Conservation (phyloP, 1,140 invertebrate genomes). For the Microplitis mediator region DNA sequence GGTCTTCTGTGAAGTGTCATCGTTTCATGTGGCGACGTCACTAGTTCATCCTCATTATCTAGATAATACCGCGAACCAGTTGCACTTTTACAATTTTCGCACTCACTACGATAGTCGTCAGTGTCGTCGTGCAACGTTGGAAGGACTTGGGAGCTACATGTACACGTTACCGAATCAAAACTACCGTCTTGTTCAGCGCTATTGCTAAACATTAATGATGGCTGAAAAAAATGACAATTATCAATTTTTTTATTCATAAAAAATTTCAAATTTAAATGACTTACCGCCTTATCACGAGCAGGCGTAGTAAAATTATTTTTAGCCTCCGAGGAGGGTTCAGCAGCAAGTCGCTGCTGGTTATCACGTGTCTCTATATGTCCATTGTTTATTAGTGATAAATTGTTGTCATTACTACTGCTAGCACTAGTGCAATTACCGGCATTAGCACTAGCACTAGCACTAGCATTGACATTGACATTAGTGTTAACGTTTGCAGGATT, state of each 20-base stretch:
- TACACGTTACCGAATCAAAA: conserved; percentile 59
- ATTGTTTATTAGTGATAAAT: no score
- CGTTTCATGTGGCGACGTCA: conserved; percentile 68
- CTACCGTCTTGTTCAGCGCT: conserved; percentile 57
- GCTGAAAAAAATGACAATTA: conserved; percentile 38
- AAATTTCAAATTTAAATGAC: not conserved
- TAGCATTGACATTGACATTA: not conserved
- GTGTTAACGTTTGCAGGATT: conserved; percentile 36
- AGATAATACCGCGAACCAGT: conserved; percentile 71
- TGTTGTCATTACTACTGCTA: no score
- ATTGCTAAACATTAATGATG: conserved; percentile 50
- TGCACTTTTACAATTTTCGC: conserved; percentile 80
- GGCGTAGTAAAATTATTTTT: not conserved
- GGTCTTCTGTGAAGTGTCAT: conserved; percentile 75
- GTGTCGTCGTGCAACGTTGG: conserved; percentile 65
- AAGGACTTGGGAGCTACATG: conserved; percentile 57
- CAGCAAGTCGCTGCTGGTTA: not conserved
- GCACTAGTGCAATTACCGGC: no score
- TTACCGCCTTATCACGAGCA: conserved; percentile 7
- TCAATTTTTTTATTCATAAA: no score
- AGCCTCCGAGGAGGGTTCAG: not conserved
- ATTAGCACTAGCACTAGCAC: no score
- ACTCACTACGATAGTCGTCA: conserved; percentile 80
- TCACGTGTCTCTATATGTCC: no score
- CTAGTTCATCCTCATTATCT: conserved; percentile 65